Percentiles rank a stretch among this genome's conserved stretches.
Conservation (phyloP, 2,113 vertebrate genomes). For the Typhlomys cinereus region DNA sequence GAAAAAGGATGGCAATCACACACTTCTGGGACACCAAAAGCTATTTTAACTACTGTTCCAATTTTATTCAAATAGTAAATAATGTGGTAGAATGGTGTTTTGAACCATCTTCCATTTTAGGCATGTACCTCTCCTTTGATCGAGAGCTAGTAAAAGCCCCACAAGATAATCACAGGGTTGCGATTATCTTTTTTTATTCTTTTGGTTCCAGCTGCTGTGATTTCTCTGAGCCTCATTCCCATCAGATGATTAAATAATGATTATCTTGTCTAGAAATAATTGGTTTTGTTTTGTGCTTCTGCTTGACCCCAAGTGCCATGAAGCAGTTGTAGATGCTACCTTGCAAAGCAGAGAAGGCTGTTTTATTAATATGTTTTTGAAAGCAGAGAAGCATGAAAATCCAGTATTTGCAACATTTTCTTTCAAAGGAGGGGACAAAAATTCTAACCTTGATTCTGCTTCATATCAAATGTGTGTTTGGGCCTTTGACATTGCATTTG, state of each 20-base stretch:
- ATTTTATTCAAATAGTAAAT: conserved; percentile 22
- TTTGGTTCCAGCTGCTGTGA: conserved; percentile 4
- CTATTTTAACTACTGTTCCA: background rate
- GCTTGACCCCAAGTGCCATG: conserved; percentile 8
- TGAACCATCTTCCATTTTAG: background rate
- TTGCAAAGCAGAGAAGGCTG: background rate
- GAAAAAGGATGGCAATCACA: background rate
- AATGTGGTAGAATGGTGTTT: background rate
- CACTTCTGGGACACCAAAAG: background rate
- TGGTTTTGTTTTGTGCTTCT: conserved; percentile 53
- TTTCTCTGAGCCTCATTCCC: conserved; percentile 31
- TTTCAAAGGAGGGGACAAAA: background rate
- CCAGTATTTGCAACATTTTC: background rate
- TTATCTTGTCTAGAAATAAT: conserved; percentile 56
- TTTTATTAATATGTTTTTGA: too few species aligned
- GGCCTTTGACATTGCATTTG: background rate
- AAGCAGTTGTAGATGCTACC: conserved; percentile 15
- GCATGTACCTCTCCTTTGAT: background rate
- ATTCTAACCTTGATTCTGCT: background rate
- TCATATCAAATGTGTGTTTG: background rate
- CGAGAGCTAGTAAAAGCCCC: background rate
- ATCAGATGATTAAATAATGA: conserved; percentile 56
- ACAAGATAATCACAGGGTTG: background rate
- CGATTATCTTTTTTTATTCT: background rate
- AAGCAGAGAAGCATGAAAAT: background rate